phyloP scores from a whole-genome alignment of 2,888 invertebrate species.

The Brachyptera putata region DNA sequence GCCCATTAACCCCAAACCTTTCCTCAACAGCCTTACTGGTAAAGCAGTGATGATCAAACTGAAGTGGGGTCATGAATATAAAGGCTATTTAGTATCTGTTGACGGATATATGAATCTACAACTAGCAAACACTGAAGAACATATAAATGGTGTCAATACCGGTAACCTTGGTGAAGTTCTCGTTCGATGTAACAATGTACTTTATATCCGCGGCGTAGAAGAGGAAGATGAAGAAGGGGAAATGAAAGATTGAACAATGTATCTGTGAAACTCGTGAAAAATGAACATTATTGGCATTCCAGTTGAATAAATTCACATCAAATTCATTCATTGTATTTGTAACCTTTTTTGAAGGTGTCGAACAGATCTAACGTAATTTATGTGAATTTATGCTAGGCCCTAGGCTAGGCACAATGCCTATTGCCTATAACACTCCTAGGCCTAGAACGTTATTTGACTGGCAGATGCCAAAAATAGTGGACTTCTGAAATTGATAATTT shows the following conservation, averaged over 20 bases:
- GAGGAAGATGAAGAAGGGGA: constrained; percentile 97
- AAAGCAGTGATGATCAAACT: constrained; percentile 96
- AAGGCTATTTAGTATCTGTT: constrained; percentile 95
- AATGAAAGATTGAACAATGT: constrained; percentile 69
- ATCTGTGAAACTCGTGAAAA: too few relatives aligned
- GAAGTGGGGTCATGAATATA: constrained; percentile 99
- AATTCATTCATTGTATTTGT: too few relatives aligned
- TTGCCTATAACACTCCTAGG: too few relatives aligned
- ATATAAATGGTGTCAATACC: constrained; percentile 85
- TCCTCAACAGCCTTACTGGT: constrained; percentile 94
- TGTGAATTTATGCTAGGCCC: too few relatives aligned
- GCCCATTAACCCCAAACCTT: constrained; percentile 99
- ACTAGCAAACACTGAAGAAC: constrained; percentile 96
- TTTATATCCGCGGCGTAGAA: constrained; percentile 91
- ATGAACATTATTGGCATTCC: too few relatives aligned
- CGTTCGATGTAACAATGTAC: constrained; percentile 94
- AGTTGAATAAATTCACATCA: too few relatives aligned
- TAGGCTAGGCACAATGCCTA: too few relatives aligned
- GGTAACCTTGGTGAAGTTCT: constrained; percentile 96
- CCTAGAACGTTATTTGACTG: too few relatives aligned
- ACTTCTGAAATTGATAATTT: too few relatives aligned
- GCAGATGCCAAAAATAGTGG: too few relatives aligned
- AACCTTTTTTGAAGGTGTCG: too few relatives aligned
- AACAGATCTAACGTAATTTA: too few relatives aligned
- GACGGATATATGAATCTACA: constrained; percentile 99